Evolutionary conservation across 1,140 invertebrate species (phyloP).

Genomic region (Spodoptera frugiperda): DNA sequence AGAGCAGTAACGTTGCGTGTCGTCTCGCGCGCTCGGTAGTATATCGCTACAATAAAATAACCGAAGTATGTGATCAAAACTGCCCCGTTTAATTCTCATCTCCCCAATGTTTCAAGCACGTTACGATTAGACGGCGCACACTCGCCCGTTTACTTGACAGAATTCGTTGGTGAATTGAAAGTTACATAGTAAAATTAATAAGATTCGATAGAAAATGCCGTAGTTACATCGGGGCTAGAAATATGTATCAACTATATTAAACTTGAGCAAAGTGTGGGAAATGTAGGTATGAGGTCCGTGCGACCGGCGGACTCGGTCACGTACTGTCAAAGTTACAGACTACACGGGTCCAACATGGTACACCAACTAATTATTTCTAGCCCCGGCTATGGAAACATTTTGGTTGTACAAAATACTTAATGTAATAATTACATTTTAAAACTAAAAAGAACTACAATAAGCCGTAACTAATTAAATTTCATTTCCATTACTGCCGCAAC

Average conservation of each 20-base stretch:
- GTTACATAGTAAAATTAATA: slow-evolving; percentile 12
- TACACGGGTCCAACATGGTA: background rate
- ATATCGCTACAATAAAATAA: slow-evolving; percentile 25
- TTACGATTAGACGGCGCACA: slow-evolving; percentile 19
- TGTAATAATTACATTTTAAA: slow-evolving; percentile 38
- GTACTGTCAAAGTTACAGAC: background rate
- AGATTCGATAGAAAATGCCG: slow-evolving; percentile 30
- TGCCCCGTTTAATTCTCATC: slow-evolving; percentile 35
- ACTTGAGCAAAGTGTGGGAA: slow-evolving; percentile 36
- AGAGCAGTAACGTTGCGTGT: background rate
- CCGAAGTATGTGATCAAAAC: slow-evolving; percentile 38
- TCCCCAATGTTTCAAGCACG: slow-evolving; percentile 16
- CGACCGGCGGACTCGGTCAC: background rate
- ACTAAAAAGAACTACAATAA: slow-evolving; percentile 45
- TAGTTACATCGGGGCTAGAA: slow-evolving; percentile 34
- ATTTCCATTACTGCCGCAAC: slow-evolving; percentile 28
- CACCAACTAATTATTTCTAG: slow-evolving; percentile 23
- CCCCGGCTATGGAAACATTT: slow-evolving; percentile 41
- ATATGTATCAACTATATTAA: slow-evolving; percentile 23
- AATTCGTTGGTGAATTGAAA: slow-evolving; percentile 19
- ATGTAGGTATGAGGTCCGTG: background rate
- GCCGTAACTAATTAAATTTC: slow-evolving; percentile 26
- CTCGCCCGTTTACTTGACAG: slow-evolving; percentile 29
- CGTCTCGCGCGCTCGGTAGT: background rate
- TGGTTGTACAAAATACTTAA: slow-evolving; percentile 40